Conservation (phyloP, 2,888 invertebrate genomes). For the Geotrupes spiniger region DNA sequence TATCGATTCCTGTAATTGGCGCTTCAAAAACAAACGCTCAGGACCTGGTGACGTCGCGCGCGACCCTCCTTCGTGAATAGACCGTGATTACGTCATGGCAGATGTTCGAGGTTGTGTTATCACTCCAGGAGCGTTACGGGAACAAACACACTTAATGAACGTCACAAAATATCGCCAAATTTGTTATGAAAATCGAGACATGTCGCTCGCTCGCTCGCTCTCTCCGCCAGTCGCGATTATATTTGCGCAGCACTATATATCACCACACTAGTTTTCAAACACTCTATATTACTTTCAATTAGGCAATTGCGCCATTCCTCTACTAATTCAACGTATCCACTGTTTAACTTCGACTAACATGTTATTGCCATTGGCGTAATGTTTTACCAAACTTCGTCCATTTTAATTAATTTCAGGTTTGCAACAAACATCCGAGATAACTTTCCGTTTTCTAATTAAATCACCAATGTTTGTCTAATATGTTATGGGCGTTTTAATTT, state of each 20-base stretch:
- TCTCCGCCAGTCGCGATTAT: conserved; percentile 2
- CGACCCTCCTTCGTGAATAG: conserved; percentile 5
- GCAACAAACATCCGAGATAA: no score
- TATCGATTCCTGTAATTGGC: conserved; percentile 15
- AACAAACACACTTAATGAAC: conserved; percentile 50
- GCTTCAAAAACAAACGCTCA: conserved; percentile 13
- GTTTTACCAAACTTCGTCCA: not conserved
- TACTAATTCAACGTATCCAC: conserved; percentile 3
- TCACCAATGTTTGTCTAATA: no score
- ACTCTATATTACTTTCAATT: conserved; percentile 4
- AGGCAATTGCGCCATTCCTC: conserved; percentile 7
- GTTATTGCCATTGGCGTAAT: no score
- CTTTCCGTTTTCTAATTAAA: no score
- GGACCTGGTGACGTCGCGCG: not conserved
- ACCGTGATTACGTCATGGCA: conserved; percentile 15
- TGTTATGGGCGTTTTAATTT: no score
- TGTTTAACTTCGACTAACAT: conserved; percentile 3
- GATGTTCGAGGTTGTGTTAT: conserved; percentile 8
- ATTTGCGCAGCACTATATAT: conserved; percentile 1
- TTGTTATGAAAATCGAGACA: conserved; percentile 4
- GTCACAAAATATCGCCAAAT: conserved; percentile 47
- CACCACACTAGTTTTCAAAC: not conserved
- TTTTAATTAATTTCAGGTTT: not conserved
- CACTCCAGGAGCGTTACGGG: conserved; percentile 30
- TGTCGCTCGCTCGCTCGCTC: not conserved